A percentile compares a stretch with the other conserved stretches of the same genome.
phyloP scores from a whole-genome alignment of 2,888 invertebrate genomes.

The Nudaria mundana region DNA sequence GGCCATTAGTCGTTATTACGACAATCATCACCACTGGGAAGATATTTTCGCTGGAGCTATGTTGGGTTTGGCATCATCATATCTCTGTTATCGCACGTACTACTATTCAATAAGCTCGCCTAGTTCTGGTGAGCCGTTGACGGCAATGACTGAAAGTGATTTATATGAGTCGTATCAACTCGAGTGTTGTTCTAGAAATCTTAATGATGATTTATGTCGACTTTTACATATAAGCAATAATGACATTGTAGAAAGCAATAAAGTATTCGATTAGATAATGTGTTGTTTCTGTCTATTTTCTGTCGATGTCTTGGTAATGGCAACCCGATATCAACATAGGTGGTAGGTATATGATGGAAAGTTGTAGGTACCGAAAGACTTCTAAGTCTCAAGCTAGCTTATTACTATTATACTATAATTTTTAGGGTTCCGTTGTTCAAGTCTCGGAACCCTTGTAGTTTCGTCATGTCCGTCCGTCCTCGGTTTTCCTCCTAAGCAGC shows the following conservation, averaged over 20 bases:
- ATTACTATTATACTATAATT: too few relatives aligned
- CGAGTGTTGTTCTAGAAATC: conserved; percentile 27
- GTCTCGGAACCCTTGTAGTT: too few relatives aligned
- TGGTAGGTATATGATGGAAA: too few relatives aligned
- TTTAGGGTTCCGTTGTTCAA: too few relatives aligned
- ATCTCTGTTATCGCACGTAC: conserved; percentile 85
- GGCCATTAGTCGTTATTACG: conserved; percentile 88
- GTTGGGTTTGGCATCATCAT: conserved; percentile 83
- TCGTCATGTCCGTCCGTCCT: too few relatives aligned
- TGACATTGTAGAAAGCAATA: conserved; percentile 16
- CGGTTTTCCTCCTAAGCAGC: too few relatives aligned
- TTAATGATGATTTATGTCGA: conserved; percentile 17
- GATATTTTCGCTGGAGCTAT: conserved; percentile 87
- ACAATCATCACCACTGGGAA: conserved; percentile 95
- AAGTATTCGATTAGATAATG: conserved; percentile 14
- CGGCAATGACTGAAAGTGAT: conserved; percentile 14
- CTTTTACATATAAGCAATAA: conserved; percentile 23
- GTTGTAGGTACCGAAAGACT: too few relatives aligned
- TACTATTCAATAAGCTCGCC: conserved; percentile 72
- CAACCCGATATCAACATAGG: too few relatives aligned
- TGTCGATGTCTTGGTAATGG: too few relatives aligned
- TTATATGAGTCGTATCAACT: conserved; percentile 13
- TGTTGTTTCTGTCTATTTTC: neutral
- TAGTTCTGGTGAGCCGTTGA: conserved; percentile 35
- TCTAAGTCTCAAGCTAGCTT: too few relatives aligned